Evolutionary conservation across 2,113 vertebrate species (phyloP).

Genomic region (Asarcornis scutulata): DNA sequence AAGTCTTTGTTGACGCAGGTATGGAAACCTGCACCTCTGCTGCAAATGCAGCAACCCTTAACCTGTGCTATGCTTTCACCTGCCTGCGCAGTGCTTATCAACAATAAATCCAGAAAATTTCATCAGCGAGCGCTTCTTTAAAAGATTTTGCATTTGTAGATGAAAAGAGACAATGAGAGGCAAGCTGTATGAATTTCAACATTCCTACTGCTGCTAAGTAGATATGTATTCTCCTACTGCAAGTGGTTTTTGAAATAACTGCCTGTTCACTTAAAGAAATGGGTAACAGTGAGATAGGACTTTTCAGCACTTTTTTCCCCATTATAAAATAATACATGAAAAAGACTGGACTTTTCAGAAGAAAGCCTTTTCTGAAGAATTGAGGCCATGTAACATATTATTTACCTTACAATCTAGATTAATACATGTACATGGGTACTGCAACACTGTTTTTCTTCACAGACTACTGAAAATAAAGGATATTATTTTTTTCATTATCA

Average conservation of each 20-base stretch:
- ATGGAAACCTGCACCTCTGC: not conserved
- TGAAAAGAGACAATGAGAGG: not conserved
- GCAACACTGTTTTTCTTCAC: not conserved
- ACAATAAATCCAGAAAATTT: not conserved
- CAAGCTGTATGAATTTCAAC: not conserved
- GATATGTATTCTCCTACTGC: not conserved
- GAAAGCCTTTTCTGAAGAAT: not conserved
- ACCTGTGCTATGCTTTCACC: not conserved
- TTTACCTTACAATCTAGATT: not conserved
- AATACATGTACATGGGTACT: not conserved
- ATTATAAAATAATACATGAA: not conserved
- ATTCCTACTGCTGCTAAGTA: not conserved
- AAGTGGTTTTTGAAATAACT: not conserved
- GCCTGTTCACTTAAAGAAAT: not conserved
- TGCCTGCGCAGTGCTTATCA: not conserved
- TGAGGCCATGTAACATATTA: not conserved
- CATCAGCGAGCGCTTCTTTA: not conserved
- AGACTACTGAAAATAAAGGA: not conserved
- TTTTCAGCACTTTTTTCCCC: not conserved
- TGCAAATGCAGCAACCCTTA: not conserved
- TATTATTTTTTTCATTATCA: not conserved
- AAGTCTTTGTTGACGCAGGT: not conserved
- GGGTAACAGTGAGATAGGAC: fast-evolving
- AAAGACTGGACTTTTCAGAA: not conserved
- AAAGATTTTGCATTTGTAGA: not conserved